Evolutionary conservation across 2,797 vertebrate genomes (phyloP), one percentile per base, ranked within the genome.

Genomic region (Sphenodon punctatus): DNA sequence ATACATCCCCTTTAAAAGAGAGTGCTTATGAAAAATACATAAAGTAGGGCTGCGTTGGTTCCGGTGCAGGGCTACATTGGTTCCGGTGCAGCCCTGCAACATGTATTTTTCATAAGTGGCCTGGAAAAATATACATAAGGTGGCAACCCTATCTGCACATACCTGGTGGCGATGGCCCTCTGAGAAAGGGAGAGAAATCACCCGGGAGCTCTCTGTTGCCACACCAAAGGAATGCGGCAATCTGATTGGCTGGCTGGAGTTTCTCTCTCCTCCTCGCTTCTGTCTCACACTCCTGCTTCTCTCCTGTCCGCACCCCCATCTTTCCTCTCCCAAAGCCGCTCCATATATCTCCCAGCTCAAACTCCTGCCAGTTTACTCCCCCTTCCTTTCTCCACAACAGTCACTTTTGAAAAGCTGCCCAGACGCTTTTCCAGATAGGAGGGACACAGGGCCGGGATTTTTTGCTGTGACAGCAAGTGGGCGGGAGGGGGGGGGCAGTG

Each of bases 351-450:
- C 22, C 14, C n/a, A 36, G 30, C 3, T 11, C 19, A 73, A 63
- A 51, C 49, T 10, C 16, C 27, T 63, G 78, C 70, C 82, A 79
- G 65, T 12, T 46, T 34, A 53, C 48, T 78, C n/a, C 72, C 38
- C 59, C 36, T 63, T 46, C 59, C 27, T 42, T 34, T 43, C 71
- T 76, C 46, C 75, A 67, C 71, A 78, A 56, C 72, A 72, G 72
- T 74, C 75, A 39, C 15, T 83, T 89, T 85, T 71, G 72, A 88
- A 89, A 85, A 73, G 20, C 73, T 74, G 78, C 66, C 84, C 4
- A 56, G 59, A 30, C 42, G 64, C 60, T 75, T 27, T 49, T 78
- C 70, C 53, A 67, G n/a, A 73, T 80, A 77, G 71, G 34, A 67
- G 58, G 53, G 59, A 84, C 58, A 67, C 5, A 5, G 73, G 72